Percentiles rank a stretch among this genome's conserved stretches.
These are phyloP conservation scores for Protobothrops mucrosquamatus DNA, from an alignment of 2,113 vertebrate genomes.

Conservation along the genomic window DNA sequence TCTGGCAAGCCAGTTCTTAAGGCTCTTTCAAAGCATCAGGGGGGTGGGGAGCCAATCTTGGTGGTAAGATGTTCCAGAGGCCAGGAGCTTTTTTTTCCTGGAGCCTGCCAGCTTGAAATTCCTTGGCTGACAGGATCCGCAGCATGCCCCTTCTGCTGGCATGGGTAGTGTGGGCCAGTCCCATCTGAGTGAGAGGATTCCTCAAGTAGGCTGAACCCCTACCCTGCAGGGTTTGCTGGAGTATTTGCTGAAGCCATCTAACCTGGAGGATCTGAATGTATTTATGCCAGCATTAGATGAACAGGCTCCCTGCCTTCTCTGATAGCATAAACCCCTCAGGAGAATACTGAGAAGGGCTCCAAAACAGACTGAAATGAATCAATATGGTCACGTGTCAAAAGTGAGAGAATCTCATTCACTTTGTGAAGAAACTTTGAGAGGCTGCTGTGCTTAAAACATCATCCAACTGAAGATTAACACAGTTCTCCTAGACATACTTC, in stretches of 20 bases:
- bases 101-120: background rate
- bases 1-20: no score
- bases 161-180: background rate
- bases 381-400: background rate
- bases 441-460: background rate
- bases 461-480: background rate
- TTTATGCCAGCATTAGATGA: background rate
- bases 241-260: background rate
- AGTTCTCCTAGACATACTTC: background rate
- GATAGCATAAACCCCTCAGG: background rate
- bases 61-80: background rate
- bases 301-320: background rate
- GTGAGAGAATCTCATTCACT: background rate
- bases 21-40: no score
- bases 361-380: background rate
- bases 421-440: background rate
- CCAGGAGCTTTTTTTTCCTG: background rate
- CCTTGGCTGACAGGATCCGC: background rate
- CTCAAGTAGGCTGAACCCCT: background rate
- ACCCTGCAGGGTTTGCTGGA: background rate
- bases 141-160: background rate
- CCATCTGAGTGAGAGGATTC: background rate
- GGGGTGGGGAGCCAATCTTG: no score
- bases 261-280: background rate
- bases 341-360: background rate